phyloP scores from a whole-genome alignment of 2,888 invertebrate species.

The Epinotia ramella region DNA sequence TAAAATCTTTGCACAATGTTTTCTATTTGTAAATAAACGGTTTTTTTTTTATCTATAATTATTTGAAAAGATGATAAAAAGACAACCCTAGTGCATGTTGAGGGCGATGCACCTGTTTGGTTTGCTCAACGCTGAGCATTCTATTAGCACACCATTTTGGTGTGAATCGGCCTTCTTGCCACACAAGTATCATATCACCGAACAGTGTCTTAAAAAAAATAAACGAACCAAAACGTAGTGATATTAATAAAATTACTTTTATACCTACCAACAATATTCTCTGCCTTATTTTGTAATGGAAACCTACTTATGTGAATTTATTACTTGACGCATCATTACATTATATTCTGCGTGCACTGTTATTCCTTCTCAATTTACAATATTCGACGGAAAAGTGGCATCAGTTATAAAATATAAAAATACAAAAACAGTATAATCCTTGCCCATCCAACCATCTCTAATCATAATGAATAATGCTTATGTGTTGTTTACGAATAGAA shows the following conservation, averaged over 20 bases:
- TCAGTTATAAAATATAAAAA: background rate
- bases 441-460: background rate
- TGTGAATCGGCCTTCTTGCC: constrained; percentile 7
- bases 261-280: background rate
- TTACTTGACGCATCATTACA: background rate
- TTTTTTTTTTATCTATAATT: background rate
- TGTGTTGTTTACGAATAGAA: background rate
- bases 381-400: background rate
- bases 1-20: too few relatives aligned
- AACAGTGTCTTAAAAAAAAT: background rate
- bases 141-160: constrained; percentile 26
- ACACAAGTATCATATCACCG: background rate
- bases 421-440: background rate
- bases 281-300: background rate
- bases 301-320: background rate
- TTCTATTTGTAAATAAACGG: background rate
- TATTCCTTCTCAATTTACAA: background rate
- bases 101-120: constrained; percentile 47
- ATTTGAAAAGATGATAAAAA: background rate
- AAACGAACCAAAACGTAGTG: background rate
- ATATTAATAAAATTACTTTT: background rate
- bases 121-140: constrained; percentile 30
- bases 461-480: background rate
- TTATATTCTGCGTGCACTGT: background rate
- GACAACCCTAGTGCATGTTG: constrained; percentile 5